Base-by-base conservation (phyloP, 2,888 invertebrate genomes). In the Anthophora plumipes region DNA sequence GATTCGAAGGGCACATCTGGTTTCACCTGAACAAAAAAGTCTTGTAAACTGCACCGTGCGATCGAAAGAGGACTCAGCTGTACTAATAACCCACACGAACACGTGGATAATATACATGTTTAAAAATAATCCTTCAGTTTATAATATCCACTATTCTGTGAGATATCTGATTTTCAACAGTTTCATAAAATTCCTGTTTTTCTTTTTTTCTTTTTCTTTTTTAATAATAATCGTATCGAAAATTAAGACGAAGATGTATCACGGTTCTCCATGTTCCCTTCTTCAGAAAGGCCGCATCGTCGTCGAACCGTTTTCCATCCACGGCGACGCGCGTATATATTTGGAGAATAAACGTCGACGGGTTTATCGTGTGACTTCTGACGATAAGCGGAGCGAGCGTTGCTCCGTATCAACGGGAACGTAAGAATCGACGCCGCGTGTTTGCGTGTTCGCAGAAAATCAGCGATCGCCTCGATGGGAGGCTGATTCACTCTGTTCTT, bases 291-390 rank as follows among this genome's bases (percentile, higher is more conserved):
- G n/a, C 12, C n/a, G 31, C 25, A 60, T 22, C 41, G 14, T 14
- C 41, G 14, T 14, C 1, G 20, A 41, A 20, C n/a, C 57, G 57
- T 4, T 59, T 12, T 11, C n/a, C 41, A 14, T 5, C 20, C 52
- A 22, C 52, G 50, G 6, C 61, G 50, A 41, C 22, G 17, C 43
- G 67, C 52, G 48, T 80, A 59, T 63, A 68, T 77, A 82, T 83
- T 87, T 77, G 80, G 75, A 73, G 78, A 85, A 87, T 80, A 78
- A 87, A 82, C 80, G 80, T 61, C 79, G 78, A 39, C 78, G 87
- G 71, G 87, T 87, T 87, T 87, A 87, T 87, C 87, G 85, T 88
- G 85, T 87, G 88, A 88, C 87, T 87, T 69, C 83, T 80, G 84
- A 68, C 72, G 87, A 87, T 87, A 88, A 87, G 82, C 66, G 71